Conservation (phyloP, 1,140 invertebrate species). For the Cyclargus thomasi region DNA sequence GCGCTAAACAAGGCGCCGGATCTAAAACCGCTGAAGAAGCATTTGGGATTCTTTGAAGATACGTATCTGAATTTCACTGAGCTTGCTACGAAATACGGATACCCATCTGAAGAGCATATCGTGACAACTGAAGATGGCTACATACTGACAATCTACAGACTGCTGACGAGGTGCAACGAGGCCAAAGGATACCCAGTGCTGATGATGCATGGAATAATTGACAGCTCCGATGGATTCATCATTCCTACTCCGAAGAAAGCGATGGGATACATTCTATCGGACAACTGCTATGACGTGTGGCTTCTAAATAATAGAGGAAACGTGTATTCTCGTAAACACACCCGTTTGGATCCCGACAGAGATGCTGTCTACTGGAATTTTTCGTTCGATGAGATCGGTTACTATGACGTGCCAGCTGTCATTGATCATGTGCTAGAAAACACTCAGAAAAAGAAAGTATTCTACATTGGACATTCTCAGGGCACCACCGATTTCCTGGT, state of each 20-base stretch:
- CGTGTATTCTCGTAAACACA: conserved; percentile 20
- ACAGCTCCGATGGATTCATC: conserved; percentile 11
- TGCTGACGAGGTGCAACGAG: not conserved
- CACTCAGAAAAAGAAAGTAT: not conserved
- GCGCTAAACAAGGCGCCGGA: not conserved
- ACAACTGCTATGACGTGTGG: conserved; percentile 25
- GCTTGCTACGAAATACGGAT: conserved; percentile 42
- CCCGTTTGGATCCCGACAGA: conserved; percentile 11
- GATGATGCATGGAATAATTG: conserved; percentile 10
- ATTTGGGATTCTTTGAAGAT: conserved; percentile 23
- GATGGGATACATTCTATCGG: conserved; percentile 20
- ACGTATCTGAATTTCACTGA: conserved; percentile 44
- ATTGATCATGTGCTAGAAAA: conserved; percentile 19
- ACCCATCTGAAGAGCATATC: conserved; percentile 37
- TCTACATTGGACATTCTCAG: conserved; percentile 24
- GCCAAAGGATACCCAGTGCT: conserved; percentile 13
- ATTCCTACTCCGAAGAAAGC: conserved; percentile 8
- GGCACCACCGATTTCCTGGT: conserved; percentile 22
- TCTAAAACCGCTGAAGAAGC: not conserved
- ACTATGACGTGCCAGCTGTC: conserved; percentile 20
- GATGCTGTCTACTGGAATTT: conserved; percentile 21
- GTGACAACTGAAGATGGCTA: conserved; percentile 79
- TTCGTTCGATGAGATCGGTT: conserved; percentile 23
- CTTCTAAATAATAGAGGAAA: conserved; percentile 21
- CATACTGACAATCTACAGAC: conserved; percentile 43